phyloP scores from a whole-genome alignment of 2,888 invertebrate species.

The Drosophila mimetica region DNA sequence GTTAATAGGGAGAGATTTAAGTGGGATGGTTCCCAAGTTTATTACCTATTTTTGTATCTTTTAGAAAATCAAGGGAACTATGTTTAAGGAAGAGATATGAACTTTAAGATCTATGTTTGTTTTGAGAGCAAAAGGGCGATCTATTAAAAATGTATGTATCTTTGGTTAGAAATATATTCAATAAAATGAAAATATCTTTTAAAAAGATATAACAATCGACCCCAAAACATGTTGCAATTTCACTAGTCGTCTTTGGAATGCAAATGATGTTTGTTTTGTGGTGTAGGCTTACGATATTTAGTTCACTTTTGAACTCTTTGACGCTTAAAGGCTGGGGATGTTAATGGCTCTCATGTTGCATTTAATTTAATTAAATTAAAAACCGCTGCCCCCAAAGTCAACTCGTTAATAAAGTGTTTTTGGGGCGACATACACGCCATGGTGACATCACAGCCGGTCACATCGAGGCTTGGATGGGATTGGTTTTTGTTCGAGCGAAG shows the following conservation, averaged over 20 bases:
- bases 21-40: slow-evolving; percentile 2
- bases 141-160: no score
- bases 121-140: neutral
- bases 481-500: slow-evolving; percentile 27
- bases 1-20: slow-evolving; percentile 3
- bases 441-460: slow-evolving; percentile 72
- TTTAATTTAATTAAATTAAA: slow-evolving; percentile 65
- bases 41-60: neutral
- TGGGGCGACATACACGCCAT: slow-evolving; percentile 53
- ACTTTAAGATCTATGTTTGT: neutral
- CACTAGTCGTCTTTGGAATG: no score
- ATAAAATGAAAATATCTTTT: neutral
- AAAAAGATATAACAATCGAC: neutral
- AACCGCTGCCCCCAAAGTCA: slow-evolving; percentile 28
- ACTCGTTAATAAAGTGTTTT: slow-evolving; percentile 58
- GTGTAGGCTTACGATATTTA: neutral
- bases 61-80: neutral
- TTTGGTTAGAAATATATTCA: no score
- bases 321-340: neutral
- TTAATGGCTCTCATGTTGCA: slow-evolving; percentile 50
- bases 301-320: neutral
- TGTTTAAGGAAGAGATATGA: neutral
- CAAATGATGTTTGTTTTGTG: neutral
- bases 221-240: neutral
- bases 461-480: slow-evolving; percentile 46